These are phyloP conservation scores for Venusia cambrica DNA, from an alignment of 2,888 invertebrate genomes.

Conservation along the genomic window DNA sequence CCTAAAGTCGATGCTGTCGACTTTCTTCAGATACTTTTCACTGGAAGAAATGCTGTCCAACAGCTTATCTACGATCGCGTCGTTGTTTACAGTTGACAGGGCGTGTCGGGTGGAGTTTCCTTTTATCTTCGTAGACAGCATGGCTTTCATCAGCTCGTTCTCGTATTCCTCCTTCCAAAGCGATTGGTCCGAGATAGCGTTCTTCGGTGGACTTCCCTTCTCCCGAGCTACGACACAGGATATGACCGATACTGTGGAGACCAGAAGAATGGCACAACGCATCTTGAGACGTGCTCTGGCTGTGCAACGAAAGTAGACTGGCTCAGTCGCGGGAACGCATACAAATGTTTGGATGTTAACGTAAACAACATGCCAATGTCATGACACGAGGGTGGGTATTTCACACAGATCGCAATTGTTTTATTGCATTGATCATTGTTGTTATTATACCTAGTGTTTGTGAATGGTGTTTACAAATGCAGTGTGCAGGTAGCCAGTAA, in stretches of 20 bases:
- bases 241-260: constrained; percentile 36
- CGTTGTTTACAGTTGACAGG: constrained; percentile 48
- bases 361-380: too few species aligned
- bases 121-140: constrained; percentile 45
- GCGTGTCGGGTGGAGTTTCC: constrained; percentile 52
- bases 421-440: too few species aligned
- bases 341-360: too few species aligned
- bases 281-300: constrained; percentile 47
- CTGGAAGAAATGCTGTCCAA: constrained; percentile 66
- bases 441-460: too few species aligned
- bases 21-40: constrained; percentile 69
- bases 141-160: constrained; percentile 61
- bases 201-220: constrained; percentile 43
- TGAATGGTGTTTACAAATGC: too few species aligned
- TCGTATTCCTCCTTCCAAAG: constrained; percentile 73
- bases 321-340: too few species aligned
- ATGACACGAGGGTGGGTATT: too few species aligned
- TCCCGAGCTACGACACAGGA: constrained; percentile 38
- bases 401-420: too few species aligned
- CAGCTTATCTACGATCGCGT: constrained; percentile 61
- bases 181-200: constrained; percentile 47
- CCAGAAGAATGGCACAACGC: constrained; percentile 40
- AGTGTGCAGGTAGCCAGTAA: too few species aligned
- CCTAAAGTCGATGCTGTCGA: constrained; percentile 69
- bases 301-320: constrained; percentile 44